Evolutionary conservation across 2,888 invertebrate species (phyloP).

Genomic region (Drosophila lacicola): DNA sequence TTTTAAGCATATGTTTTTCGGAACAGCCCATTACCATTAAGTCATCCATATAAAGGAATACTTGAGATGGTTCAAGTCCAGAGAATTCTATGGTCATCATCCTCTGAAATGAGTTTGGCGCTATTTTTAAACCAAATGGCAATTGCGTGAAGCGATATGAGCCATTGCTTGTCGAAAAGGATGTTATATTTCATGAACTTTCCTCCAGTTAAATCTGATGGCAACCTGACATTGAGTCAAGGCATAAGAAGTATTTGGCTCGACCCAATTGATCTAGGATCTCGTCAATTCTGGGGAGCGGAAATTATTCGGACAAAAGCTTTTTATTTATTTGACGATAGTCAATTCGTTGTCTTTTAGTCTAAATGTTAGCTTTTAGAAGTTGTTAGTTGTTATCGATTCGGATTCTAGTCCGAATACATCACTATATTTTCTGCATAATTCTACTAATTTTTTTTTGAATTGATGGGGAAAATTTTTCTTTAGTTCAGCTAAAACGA

Average conservation of each 20-base stretch:
- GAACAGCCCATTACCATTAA: too few relatives aligned
- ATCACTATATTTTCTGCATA: neutral
- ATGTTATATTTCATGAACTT: too few relatives aligned
- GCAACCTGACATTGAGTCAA: too few relatives aligned
- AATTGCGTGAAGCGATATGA: too few relatives aligned
- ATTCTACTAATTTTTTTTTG: neutral
- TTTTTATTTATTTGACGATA: neutral
- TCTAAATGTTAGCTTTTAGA: neutral
- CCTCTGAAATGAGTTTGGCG: too few relatives aligned
- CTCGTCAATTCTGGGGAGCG: neutral
- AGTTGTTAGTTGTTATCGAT: neutral
- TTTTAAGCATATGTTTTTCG: too few relatives aligned
- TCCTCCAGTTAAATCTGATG: too few relatives aligned
- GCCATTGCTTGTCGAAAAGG: too few relatives aligned
- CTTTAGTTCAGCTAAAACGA: neutral
- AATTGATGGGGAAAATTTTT: neutral
- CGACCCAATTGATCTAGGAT: neutral
- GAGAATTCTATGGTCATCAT: too few relatives aligned
- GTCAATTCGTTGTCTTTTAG: neutral
- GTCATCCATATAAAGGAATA: too few relatives aligned
- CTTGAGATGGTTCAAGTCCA: too few relatives aligned
- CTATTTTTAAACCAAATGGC: too few relatives aligned
- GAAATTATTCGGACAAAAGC: neutral
- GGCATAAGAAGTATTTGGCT: neutral
- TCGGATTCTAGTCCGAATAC: neutral